phyloP scores from a whole-genome alignment of 2,113 vertebrate species.

The Vireo altiloquus region DNA sequence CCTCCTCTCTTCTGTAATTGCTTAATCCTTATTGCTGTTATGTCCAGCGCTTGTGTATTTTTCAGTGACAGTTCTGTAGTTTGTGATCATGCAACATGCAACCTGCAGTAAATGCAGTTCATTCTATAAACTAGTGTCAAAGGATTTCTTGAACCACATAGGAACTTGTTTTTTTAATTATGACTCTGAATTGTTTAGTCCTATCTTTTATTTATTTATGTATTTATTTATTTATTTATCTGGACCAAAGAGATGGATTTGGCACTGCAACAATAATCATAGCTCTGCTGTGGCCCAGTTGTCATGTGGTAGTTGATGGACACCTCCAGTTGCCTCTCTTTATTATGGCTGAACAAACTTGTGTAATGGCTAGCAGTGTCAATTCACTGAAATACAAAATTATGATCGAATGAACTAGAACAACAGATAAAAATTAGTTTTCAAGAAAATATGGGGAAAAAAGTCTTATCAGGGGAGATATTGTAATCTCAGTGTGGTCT shows the following conservation, averaged over 20 bases:
- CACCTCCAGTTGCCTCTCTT: neutral
- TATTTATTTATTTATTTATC: neutral
- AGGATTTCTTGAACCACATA: neutral
- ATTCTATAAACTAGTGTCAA: neutral
- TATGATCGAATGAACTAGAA: constrained; percentile 9
- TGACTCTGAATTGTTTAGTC: neutral
- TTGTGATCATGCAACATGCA: neutral
- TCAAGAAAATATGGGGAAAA: neutral
- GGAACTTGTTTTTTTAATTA: neutral
- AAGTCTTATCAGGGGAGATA: neutral
- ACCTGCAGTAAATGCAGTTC: neutral
- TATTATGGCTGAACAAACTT: neutral
- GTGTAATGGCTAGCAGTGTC: constrained; percentile 3
- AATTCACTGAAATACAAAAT: constrained; percentile 33
- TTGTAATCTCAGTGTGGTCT: neutral
- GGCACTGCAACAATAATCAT: neutral
- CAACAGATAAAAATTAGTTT: neutral
- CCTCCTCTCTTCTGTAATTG: neutral
- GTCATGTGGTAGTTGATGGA: neutral
- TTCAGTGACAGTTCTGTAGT: neutral
- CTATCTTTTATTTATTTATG: neutral
- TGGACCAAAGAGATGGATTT: neutral
- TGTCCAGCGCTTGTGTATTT: neutral
- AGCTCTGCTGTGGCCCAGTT: neutral
- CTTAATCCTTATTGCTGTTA: neutral